Base-by-base conservation (phyloP, 2,797 vertebrate species). In the Chaetodon trifasciatus region DNA sequence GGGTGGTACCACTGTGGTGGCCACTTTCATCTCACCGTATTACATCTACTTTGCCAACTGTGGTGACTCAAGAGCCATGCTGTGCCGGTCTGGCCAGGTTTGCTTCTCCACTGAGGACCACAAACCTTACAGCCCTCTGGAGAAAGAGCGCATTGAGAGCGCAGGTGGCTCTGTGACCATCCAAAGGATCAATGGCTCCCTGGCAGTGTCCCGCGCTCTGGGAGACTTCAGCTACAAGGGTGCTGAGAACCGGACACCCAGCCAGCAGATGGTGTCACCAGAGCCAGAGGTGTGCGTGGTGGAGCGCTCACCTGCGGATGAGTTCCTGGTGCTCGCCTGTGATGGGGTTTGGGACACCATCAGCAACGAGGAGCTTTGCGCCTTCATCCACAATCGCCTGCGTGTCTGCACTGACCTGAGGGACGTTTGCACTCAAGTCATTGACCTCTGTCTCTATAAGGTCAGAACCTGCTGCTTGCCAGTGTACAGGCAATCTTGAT, bases 221-320 rank as follows among this genome's bases (percentile, higher is more conserved):
- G 96, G 97, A 0, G 96, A 97, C 88, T 97, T 97, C 80, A 92
- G 93, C 89, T 97, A 96, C 93, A 97, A 97, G 92, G 95, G 93
- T 6, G 95, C 90, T 0, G 95, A 95, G 68, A 96, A 96, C 93
- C 87, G 95, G 37, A 79, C 89, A 0, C 89, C 94, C 5, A 89
- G 89, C 24, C 89, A 96, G 82, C 96, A 97, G 87, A 96, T 97
- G 89, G 95, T 97, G 55, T 97, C 96, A 0, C 96, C 96, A 0
- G 96, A 97, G 88, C 96, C 96, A 0, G 96, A 97, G 79, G 95
- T 97, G 70, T 93, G 90, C 2, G 93, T 93, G 19, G 86, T 97
- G 88, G 93, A 93, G 62, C 95, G 96, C 35, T 96, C 95, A 0
- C 90, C 87, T 0, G 88, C 91, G 0, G 97, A 97, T 3, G 96